Base-by-base conservation (phyloP, 2,888 invertebrate genomes). In the Epirrhoe alternata region DNA sequence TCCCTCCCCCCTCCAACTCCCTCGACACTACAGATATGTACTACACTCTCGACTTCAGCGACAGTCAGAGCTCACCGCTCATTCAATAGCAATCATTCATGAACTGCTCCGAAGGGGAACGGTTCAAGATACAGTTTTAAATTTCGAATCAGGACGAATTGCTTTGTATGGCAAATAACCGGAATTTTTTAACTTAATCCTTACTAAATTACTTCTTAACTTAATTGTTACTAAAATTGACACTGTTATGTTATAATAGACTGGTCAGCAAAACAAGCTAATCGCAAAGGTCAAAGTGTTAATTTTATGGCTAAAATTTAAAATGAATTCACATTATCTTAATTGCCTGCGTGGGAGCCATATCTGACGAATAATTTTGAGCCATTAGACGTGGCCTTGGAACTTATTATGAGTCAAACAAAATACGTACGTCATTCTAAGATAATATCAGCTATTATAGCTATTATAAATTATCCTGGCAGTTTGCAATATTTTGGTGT, bases 1-100 rank as follows among this genome's bases (percentile, higher is more conserved):
- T 76, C 75, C 78, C 80, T 66, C 77, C 88, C 64, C 75, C 87
- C 81, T 74, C 94, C 61, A 90, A 94, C 64, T 90, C 94, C 73
- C 94, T 95, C 77, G 95, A 96, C 84, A 95, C 95, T 77, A 94
- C 95, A 31, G 96, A 96, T 80, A 96, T 96, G 95, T 96, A 96
- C 89, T 96, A 96, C 90, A 96, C 96, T 54, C 94, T 96, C 75
- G 96, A 96, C 88, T 96, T 96, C 92, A 96, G 95, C 83, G 96
- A 96, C 91, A 96, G 95, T 78, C 96, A 96, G 86, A 95, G 95
- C 83, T 96, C 96, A 16, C 96, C 96, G 33, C 94, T 96, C 77
- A 96, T 96, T 81, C 96, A 96, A 94, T 96, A 95, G 90, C 91
- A 88, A 86, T 88, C 89, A 87, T 83, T 91, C 69, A 68, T 81